Evolutionary conservation across 2,797 vertebrate genomes (phyloP), one percentile per base, ranked within the genome.

Genomic region (Hafferia zeledoni): DNA sequence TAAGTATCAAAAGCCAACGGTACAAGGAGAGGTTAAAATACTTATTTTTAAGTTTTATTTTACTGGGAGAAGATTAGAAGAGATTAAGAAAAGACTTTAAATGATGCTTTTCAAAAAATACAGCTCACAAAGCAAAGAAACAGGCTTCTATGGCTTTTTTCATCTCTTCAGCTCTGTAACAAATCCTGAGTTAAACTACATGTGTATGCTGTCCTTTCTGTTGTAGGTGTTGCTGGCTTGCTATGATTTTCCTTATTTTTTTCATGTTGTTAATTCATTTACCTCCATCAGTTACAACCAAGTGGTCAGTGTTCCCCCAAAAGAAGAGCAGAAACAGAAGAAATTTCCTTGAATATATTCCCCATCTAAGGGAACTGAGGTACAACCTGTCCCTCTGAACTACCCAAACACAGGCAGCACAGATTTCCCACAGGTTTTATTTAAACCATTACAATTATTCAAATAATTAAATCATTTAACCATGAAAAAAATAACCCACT

Each of bases 71-170:
- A 55, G 30, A 85, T 56, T 75, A 72, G 44, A 92, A 86, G 55
- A 89, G 31, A 86, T 65, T 71, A 78, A 86, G 17, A 56, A 69
- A 9, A 57, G 70, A 87, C 22, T 77, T 80, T 77, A 82, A 91
- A 75, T 44, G 1, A 18, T 1, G 3, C 16, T 4, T 69, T 74
- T 44, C 4, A 68, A 60, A 85, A 87, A 85, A 78, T 41, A 53
- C 25, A 49, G 15, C 28, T 78, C 72, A 69, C 6, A 56, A 83
- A 89, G 46, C 39, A 65, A 91, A 57, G 30, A 44, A 65, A 30
- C 14, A 59, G 49, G 23, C 23, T 78, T 46, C 4, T 13, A 13
- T 28, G 6, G 1, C 6, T 86, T 89, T 71, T 79, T 50, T 46
- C 2, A 15, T 39, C 11, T 37, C 39, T 43, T 75, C 17, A 41